phyloP scores from a whole-genome alignment of 2,113 vertebrate species.

The Elanoides forficatus region DNA sequence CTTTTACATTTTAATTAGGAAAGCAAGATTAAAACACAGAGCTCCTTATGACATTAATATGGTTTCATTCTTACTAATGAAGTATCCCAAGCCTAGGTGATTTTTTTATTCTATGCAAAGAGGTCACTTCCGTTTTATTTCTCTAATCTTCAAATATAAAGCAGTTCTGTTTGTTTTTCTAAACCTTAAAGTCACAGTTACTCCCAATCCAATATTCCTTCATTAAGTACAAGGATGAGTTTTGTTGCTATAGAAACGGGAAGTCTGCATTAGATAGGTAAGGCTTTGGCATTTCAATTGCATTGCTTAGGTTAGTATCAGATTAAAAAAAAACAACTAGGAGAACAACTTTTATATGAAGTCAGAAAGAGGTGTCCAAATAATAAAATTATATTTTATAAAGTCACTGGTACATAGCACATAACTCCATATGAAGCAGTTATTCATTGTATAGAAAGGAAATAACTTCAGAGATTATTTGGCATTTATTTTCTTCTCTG shows the following conservation, averaged over 20 bases:
- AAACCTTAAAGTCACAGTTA: neutral
- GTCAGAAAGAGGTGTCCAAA: neutral
- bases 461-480: neutral
- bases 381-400: neutral
- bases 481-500: neutral
- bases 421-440: neutral
- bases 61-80: neutral
- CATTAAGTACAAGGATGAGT: neutral
- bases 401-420: neutral
- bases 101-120: neutral
- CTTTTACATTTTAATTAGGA: slow-evolving; percentile 30
- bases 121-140: neutral
- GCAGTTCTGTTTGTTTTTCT: neutral
- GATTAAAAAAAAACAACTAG: neutral
- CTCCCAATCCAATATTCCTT: neutral
- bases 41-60: neutral
- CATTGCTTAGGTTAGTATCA: neutral
- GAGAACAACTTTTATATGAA: neutral
- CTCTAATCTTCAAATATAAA: neutral
- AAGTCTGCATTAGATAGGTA: neutral
- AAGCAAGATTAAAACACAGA: slow-evolving; percentile 7
- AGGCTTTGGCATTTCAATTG: neutral
- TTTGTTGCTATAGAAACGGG: slow-evolving; percentile 33
- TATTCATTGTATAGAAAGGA: neutral
- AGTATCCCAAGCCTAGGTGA: neutral